A percentile compares a stretch with the other conserved stretches of the same genome.
Conservation (phyloP, 2,113 vertebrate species). For the Anser brachyrhynchus region DNA sequence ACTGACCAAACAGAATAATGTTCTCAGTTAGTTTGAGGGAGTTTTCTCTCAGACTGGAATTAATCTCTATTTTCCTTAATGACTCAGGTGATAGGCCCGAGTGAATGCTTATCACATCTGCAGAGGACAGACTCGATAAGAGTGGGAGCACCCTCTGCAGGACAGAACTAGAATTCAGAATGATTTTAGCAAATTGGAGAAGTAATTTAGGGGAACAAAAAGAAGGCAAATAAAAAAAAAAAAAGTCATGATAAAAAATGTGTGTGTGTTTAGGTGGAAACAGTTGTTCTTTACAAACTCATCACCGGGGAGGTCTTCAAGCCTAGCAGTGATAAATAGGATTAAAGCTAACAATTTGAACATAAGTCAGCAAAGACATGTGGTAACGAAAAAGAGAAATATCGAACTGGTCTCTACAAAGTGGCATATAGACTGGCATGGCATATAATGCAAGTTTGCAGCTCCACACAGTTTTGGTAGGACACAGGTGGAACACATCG, state of each 20-base stretch:
- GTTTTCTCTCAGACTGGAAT: background rate
- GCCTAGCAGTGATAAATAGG: background rate
- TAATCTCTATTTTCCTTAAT: background rate
- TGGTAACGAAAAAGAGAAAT: background rate
- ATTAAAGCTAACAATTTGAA: background rate
- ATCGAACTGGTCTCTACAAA: background rate
- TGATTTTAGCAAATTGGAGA: background rate
- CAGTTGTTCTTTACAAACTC: background rate
- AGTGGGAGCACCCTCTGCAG: slow-evolving; percentile 18
- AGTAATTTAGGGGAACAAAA: fast-evolving
- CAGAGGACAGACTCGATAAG: background rate
- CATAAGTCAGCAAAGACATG: background rate
- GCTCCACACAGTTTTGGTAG: background rate
- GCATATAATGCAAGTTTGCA: background rate
- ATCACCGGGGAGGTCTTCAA: background rate
- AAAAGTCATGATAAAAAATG: background rate
- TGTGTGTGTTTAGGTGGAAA: fast-evolving
- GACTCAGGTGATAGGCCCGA: background rate
- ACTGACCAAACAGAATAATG: background rate
- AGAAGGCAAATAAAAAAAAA: background rate
- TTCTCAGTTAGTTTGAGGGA: background rate
- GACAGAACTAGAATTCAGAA: background rate
- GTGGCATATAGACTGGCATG: background rate
- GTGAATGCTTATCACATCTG: fast-evolving
- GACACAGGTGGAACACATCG: background rate